Evolutionary conservation across 2,113 vertebrate genomes (phyloP).

Genomic region (Albula glossodonta): DNA sequence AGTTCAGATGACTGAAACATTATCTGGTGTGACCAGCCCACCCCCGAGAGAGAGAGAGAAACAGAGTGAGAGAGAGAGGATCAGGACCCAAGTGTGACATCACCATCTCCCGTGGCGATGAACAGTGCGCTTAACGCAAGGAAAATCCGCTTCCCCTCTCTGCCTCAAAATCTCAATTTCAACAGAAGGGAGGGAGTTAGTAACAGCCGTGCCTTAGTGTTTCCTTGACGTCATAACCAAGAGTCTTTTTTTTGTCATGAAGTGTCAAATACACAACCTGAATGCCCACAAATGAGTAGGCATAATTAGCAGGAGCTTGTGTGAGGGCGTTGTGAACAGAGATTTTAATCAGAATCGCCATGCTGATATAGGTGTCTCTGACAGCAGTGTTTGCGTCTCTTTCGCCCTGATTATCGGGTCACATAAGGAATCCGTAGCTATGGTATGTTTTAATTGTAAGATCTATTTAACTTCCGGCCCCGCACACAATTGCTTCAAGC

Average conservation of each 20-base stretch:
- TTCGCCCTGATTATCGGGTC: neutral
- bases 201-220: neutral
- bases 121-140: neutral
- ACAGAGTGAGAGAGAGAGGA: neutral
- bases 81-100: neutral
- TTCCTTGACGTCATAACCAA: neutral
- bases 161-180: neutral
- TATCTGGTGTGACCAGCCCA: conserved; percentile 1
- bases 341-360: neutral
- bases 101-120: neutral
- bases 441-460: neutral
- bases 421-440: neutral
- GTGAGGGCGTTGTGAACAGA: too few relatives aligned
- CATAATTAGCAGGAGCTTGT: neutral
- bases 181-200: neutral
- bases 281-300: neutral
- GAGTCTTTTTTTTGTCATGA: neutral
- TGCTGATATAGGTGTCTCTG: neutral
- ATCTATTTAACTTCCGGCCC: neutral
- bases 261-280: neutral
- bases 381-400: neutral
- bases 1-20: neutral
- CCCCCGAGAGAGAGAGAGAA: neutral
- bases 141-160: neutral
- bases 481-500: neutral